Evolutionary conservation across 2,888 invertebrate genomes (phyloP).

Genomic region (Polietes domitor): DNA sequence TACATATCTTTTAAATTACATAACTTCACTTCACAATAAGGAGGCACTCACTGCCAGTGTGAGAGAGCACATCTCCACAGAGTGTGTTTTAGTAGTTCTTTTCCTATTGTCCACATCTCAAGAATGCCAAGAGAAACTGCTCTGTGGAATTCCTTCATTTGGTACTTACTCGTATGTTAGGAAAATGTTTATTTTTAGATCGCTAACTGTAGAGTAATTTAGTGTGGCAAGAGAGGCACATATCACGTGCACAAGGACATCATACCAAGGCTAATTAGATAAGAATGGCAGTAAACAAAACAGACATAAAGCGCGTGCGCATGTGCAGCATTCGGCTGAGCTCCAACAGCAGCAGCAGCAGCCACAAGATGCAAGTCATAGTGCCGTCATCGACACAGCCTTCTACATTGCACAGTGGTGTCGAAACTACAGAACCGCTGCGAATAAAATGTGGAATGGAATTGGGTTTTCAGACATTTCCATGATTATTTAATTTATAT

Average conservation of each 20-base stretch:
- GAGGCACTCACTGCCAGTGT: not conserved
- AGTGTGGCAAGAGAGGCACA: constrained; percentile 19
- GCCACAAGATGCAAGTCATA: too few species aligned
- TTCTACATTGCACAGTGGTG: too few species aligned
- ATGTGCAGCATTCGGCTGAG: not conserved
- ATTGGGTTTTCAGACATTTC: too few species aligned
- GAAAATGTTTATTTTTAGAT: constrained; percentile 64
- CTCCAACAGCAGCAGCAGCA: not conserved
- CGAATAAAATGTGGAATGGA: too few species aligned
- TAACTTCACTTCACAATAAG: not conserved
- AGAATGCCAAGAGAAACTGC: constrained; percentile 54
- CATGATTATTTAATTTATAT: too few species aligned
- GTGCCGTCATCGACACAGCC: too few species aligned
- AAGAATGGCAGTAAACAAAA: constrained; percentile 45
- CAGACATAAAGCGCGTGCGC: constrained; percentile 31
- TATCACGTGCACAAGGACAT: constrained; percentile 58
- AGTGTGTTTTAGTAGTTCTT: not conserved
- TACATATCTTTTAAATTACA: constrained; percentile 7
- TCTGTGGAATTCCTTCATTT: constrained; percentile 38
- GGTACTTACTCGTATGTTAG: not conserved
- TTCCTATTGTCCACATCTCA: constrained; percentile 4
- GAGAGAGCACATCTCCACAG: not conserved
- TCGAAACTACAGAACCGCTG: too few species aligned
- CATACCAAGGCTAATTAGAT: constrained; percentile 52
- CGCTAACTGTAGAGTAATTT: constrained; percentile 66